A percentile compares a stretch with the other conserved stretches of the same genome.
These are phyloP conservation scores for Thecocarcelia acutangulata DNA, from an alignment of 2,888 invertebrate species.

Conservation along the genomic window DNA sequence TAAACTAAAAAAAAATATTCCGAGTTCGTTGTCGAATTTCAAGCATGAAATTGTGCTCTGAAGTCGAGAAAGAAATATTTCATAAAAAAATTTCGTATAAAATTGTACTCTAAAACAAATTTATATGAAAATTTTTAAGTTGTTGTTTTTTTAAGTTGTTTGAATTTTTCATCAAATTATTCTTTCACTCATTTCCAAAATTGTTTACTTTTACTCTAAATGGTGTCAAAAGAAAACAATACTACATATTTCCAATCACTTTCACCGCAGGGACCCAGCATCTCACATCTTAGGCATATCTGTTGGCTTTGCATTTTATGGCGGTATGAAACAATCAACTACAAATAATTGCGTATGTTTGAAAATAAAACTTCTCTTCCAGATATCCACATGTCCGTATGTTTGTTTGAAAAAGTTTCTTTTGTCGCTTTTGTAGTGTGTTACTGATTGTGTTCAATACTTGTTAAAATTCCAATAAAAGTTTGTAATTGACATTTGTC, in stretches of 20 bases:
- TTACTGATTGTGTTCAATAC: slow-evolving; percentile 61
- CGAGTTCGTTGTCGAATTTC: no score
- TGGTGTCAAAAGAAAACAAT: slow-evolving; percentile 24
- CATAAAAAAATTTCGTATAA: no score
- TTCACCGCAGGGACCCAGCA: slow-evolving; percentile 63
- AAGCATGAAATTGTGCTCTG: no score
- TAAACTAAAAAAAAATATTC: no score
- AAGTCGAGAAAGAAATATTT: no score
- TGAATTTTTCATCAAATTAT: no score
- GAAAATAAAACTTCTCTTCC: slow-evolving; percentile 7
- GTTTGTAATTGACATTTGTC: slow-evolving; percentile 70
- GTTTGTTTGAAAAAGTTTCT: neutral
- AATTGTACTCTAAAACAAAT: no score
- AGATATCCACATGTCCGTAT: neutral
- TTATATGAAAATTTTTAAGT: no score
- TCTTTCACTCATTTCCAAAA: no score
- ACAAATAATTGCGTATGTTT: slow-evolving; percentile 7
- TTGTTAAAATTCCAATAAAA: slow-evolving; percentile 70
- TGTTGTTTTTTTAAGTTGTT: no score
- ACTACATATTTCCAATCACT: slow-evolving; percentile 40
- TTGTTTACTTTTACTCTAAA: no score
- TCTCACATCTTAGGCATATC: slow-evolving; percentile 56
- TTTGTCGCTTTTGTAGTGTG: slow-evolving; percentile 21
- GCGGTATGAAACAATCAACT: slow-evolving; percentile 6
- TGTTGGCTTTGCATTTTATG: slow-evolving; percentile 28